A percentile compares a stretch with the other conserved stretches of the same genome.
phyloP scores from a whole-genome alignment of 1,140 invertebrate species.

The Drosophila littoralis region DNA sequence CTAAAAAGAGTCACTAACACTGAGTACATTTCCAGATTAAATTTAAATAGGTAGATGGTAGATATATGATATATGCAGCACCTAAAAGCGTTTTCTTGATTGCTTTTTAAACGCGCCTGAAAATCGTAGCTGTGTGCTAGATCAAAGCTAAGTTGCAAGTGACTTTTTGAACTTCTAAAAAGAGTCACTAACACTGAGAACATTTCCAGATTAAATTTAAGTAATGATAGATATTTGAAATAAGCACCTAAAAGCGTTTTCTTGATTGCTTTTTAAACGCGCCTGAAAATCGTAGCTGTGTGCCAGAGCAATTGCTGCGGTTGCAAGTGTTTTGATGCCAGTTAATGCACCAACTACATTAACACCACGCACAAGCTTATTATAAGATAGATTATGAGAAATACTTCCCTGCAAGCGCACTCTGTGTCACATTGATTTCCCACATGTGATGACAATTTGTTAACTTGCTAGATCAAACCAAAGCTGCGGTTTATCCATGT shows the following conservation, averaged over 20 bases:
- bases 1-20: conserved; percentile 21
- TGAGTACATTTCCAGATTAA: conserved; percentile 29
- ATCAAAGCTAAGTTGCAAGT: conserved; percentile 56
- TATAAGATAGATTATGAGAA: conserved; percentile 6
- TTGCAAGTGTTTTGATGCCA: conserved; percentile 53
- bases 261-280: conserved; percentile 50
- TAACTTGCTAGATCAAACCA: conserved; percentile 56
- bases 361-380: conserved; percentile 45
- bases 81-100: conserved; percentile 54
- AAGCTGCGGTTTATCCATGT: conserved; percentile 56
- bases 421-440: conserved; percentile 67
- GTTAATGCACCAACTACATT: conserved; percentile 31
- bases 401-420: conserved; percentile 56
- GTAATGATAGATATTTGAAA: background rate
- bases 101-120: conserved; percentile 57
- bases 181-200: conserved; percentile 36
- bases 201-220: conserved; percentile 6
- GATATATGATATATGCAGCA: conserved; percentile 13
- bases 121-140: conserved; percentile 76
- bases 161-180: conserved; percentile 18
- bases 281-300: conserved; percentile 76
- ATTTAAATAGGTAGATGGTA: background rate
- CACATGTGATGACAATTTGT: conserved; percentile 68
- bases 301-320: conserved; percentile 53
- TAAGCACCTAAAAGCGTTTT: conserved; percentile 53